Conservation (phyloP, 2,888 invertebrate genomes). For the Hirtodrosophila duncani region DNA sequence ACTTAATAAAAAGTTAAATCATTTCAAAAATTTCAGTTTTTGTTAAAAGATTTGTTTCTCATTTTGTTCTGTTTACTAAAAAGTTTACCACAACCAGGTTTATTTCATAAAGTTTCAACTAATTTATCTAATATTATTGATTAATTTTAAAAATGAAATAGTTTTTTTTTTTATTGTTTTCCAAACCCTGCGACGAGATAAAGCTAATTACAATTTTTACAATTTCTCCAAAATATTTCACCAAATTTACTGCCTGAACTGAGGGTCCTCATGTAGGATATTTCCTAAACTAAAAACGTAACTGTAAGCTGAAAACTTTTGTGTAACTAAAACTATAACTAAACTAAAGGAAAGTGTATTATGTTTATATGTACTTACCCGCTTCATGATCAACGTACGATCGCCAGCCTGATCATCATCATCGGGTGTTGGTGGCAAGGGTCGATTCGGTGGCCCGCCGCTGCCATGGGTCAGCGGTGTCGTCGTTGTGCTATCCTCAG, state of each 20-base stretch:
- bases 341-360: constrained; percentile 34
- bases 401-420: constrained; percentile 91
- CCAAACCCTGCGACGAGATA: constrained; percentile 50
- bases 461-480: constrained; percentile 77
- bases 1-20: constrained; percentile 23
- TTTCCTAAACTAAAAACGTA: constrained; percentile 14
- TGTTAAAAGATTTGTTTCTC: too few relatives aligned
- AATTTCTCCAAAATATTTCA: constrained; percentile 13
- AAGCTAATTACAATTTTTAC: constrained; percentile 65
- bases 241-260: too few relatives aligned
- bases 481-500: constrained; percentile 79
- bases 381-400: constrained; percentile 93
- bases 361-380: constrained; percentile 83
- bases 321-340: constrained; percentile 25
- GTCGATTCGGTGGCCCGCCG: constrained; percentile 92
- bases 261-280: too few relatives aligned
- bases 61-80: too few relatives aligned
- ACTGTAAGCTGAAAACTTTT: constrained; percentile 31
- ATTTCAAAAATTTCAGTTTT: constrained; percentile 13
- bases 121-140: constrained; percentile 31
- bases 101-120: constrained; percentile 33
- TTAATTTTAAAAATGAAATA: constrained; percentile 12
- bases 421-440: constrained; percentile 96
- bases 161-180: constrained; percentile 13
- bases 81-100: constrained; percentile 78